Base-by-base conservation (phyloP, 2,888 invertebrate species). In the Dryocosmus kuriphilus region DNA sequence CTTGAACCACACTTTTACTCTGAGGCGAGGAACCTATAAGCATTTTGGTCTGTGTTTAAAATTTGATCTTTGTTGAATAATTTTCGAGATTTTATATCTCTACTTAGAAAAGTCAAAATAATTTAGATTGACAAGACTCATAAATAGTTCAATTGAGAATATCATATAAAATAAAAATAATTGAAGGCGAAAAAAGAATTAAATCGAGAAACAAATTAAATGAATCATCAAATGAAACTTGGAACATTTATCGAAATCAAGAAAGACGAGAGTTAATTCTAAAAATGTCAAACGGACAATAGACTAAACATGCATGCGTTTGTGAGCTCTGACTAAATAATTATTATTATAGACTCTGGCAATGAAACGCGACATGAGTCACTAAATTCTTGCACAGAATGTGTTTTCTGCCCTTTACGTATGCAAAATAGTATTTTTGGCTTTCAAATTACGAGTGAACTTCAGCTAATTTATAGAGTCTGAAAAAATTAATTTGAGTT, bases 1-100 rank as follows among this genome's bases (percentile, higher is more conserved):
- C 35, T 35, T 32, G 63, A 51, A 51, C n/a, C 51, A 51, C 2
- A n/a, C 51, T 51, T 51, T 51, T 3, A n/a, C 51, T 62, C 32
- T 35, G 32, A 63, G 63, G 35, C 35, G n/a, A 63, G 32, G 11
- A 63, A 63, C 35, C 63, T 63, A 35, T 35, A 19, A 63, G 35
- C 11, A 11, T 63, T 30, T 63, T 1, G 1, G n/a, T 63, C 5
- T n/a, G n/a, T 35, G n/a, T 63, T 35, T 22, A n/a, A 16, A 16
- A 19, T 63, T 35, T 63, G 27, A 32, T 16, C n/a, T 3, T 8
- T 51, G n/a, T 51, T 9, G 1, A 16, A 32, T n/a, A 62, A 11
- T 35, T 19, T 51, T 51, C n/a, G n/a, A 51, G n/a, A n/a, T n/a
- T n/a, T n/a, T n/a, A 2, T n/a, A 51, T 6, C n/a, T 51, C 51